phyloP scores from a whole-genome alignment of 2,888 invertebrate genomes.

The Drosophila lutescens region DNA sequence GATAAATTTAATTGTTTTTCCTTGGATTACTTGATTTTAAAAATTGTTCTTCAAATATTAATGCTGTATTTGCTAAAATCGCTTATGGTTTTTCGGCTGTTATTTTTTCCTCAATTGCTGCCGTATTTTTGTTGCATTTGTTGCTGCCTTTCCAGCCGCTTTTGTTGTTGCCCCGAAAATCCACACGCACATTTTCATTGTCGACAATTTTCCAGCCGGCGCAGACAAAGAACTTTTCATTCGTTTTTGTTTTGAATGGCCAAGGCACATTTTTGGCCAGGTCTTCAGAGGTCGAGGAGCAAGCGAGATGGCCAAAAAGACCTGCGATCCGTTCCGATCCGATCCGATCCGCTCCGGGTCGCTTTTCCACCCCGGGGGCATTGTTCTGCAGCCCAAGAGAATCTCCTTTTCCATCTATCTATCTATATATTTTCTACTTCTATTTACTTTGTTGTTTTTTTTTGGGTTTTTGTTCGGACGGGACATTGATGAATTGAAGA shows the following conservation, averaged over 20 bases:
- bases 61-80: not conserved
- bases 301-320: slow-evolving; percentile 18
- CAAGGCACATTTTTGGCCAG: slow-evolving; percentile 9
- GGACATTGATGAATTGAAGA: slow-evolving; percentile 80
- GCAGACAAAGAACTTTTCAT: slow-evolving; percentile 28
- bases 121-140: not conserved
- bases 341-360: slow-evolving; percentile 34
- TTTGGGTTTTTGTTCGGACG: slow-evolving; percentile 29
- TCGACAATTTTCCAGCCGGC: slow-evolving; percentile 11
- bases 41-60: not conserved
- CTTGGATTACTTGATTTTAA: not conserved
- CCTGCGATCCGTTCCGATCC: slow-evolving; percentile 33
- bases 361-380: slow-evolving; percentile 43
- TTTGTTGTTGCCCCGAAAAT: slow-evolving; percentile 49
- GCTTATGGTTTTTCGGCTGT: slow-evolving; percentile 8
- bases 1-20: too few relatives aligned
- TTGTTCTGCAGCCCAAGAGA: slow-evolving; percentile 22
- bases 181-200: slow-evolving; percentile 61
- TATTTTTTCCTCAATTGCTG: not conserved
- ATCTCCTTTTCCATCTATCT: slow-evolving; percentile 15
- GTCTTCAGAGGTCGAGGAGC: not conserved
- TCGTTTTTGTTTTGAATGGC: slow-evolving; percentile 24
- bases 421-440: not conserved
- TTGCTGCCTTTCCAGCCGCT: not conserved
- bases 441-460: slow-evolving; percentile 8